These are phyloP conservation scores for Uropetala carovei DNA, from an alignment of 2,888 invertebrate genomes.

Conservation along the genomic window DNA sequence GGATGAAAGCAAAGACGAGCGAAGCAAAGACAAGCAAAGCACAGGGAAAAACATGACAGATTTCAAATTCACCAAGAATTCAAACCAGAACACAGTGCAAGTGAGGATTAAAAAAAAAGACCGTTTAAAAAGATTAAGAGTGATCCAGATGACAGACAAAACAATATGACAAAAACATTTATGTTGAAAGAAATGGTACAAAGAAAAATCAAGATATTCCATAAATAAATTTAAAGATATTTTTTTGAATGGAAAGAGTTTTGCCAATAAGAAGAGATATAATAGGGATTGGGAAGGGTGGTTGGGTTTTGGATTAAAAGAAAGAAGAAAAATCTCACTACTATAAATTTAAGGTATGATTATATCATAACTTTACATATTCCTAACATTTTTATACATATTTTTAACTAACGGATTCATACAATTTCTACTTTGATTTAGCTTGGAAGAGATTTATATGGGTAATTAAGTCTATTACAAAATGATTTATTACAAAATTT, in stretches of 20 bases:
- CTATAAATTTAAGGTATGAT: neutral
- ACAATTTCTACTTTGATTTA: no score
- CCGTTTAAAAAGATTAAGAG: neutral
- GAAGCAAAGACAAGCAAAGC: conserved; percentile 19
- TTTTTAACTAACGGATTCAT: no score
- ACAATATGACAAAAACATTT: neutral
- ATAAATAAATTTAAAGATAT: neutral
- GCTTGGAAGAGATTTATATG: no score
- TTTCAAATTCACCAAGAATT: conserved; percentile 22
- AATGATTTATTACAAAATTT: no score
- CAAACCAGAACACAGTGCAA: conserved; percentile 49
- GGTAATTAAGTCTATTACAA: no score
- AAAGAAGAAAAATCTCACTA: conserved; percentile 54
- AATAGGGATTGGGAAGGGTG: neutral
- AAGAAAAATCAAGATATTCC: conserved; percentile 18
- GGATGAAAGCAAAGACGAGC: conserved; percentile 5
- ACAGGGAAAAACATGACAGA: conserved; percentile 27
- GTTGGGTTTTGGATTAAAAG: conserved; percentile 32
- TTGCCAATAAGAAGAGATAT: neutral
- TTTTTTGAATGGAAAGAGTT: conserved; percentile 1
- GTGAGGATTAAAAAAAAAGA: neutral
- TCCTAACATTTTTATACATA: no score
- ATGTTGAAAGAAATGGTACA: conserved; percentile 9
- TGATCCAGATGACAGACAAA: neutral
- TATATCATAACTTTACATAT: no score